Evolutionary conservation across 2,888 invertebrate species (phyloP), one percentile per base, ranked within the genome.

Genomic region (Pharmacophagus antenor): DNA sequence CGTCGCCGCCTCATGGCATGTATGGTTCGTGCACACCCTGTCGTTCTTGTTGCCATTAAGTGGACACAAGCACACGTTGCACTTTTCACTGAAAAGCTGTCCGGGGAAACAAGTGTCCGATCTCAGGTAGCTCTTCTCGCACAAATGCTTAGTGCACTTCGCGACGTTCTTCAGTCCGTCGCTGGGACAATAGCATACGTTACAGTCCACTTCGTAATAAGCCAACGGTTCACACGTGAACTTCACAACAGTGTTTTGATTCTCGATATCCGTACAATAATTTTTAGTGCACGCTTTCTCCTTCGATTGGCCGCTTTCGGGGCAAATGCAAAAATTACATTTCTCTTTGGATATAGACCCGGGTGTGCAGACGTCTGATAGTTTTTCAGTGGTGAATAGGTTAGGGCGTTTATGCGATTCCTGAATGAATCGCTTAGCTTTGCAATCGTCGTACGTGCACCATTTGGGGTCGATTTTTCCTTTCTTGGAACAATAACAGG

Each of bases 281-380:
- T 80, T 85, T 59, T 82, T 83, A 0, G 89, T 89, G 62, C 89
- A 89, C 0, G 75, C 73, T 52, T 70, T 74, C 1, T 84, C 77
- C 41, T 72, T 74, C 1, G 74, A 55, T 1, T 70, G 51, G 1
- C 88, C 90, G 49, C 64, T 82, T 12, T 76, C 71, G 0, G 86
- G 78, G 58, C 91, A 91, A 42, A 88, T 85, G 65, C 91, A 91
- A 49, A 81, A 86, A 63, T 91, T 91, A 59, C 91, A 91, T 22
- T 80, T 79, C 0, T 71, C 66, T 67, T 79, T 84, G 5, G 77
- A 71, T 18, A 86, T 79, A 0, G 84, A 72, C 1, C 88, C 89
- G 0, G 89, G 77, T 1, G 63, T 67, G 63, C 91, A 91, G 1
- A 65, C 65, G 3, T 65, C 69, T 6, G 65, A 59, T 0, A 67